A percentile compares a stretch with the other conserved stretches of the same genome.
These are phyloP conservation scores for Pachymerium ferrugineum DNA, from an alignment of 2,888 invertebrate species.

Conservation along the genomic window DNA sequence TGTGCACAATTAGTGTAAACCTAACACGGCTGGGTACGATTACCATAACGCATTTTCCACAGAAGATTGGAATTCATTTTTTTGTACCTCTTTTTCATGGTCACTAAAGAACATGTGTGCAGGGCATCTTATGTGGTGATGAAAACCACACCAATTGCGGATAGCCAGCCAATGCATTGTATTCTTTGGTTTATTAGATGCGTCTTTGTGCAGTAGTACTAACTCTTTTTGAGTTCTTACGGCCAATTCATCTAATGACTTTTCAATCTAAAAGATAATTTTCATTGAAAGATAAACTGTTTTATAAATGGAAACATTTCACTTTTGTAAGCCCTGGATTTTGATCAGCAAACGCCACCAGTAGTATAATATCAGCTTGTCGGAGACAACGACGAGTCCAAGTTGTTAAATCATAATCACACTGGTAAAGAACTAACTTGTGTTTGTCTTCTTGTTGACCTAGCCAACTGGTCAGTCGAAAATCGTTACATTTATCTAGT, in stretches of 20 bases:
- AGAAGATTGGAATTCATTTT: too few species aligned
- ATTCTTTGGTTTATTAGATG: conserved; percentile 53
- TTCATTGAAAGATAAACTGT: not conserved
- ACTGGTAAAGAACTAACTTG: conserved; percentile 89
- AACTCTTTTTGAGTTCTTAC: conserved; percentile 96
- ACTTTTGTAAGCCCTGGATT: conserved; percentile 83
- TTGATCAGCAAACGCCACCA: conserved; percentile 85
- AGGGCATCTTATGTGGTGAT: conserved; percentile 93
- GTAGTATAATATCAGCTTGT: conserved; percentile 95
- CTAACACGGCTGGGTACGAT: too few species aligned
- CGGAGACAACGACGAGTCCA: conserved; percentile 96
- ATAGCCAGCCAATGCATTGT: conserved; percentile 96
- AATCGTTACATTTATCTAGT: conserved; percentile 89
- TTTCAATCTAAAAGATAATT: conserved; percentile 65
- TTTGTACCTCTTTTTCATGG: not conserved
- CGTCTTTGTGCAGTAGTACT: conserved; percentile 70
- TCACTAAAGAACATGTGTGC: conserved; percentile 86
- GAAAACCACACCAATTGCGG: conserved; percentile 92
- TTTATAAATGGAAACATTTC: not conserved
- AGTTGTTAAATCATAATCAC: conserved; percentile 80
- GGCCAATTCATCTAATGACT: conserved; percentile 88
- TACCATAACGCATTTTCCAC: too few species aligned
- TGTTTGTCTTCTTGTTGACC: conserved; percentile 95
- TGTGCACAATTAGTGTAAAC: too few species aligned
- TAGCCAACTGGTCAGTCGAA: conserved; percentile 91